phyloP scores from a whole-genome alignment of 2,797 vertebrate genomes.

The Anisognathus igniventris region DNA sequence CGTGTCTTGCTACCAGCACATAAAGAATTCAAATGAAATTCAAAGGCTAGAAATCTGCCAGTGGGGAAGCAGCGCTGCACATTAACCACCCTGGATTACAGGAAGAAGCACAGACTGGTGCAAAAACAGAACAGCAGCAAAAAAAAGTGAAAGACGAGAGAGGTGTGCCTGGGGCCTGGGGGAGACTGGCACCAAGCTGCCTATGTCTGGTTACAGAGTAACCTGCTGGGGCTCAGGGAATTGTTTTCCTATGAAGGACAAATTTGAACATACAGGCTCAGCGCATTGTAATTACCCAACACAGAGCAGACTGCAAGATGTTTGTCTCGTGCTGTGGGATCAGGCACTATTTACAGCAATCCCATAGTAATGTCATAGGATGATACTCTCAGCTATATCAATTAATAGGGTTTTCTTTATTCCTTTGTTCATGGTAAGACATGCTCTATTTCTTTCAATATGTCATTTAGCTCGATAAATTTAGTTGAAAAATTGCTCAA shows the following conservation, averaged over 20 bases:
- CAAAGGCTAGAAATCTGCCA: background rate
- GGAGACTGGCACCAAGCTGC: background rate
- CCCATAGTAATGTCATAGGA: background rate
- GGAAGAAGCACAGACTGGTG: background rate
- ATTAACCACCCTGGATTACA: background rate
- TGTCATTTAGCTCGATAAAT: background rate
- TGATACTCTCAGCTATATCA: background rate
- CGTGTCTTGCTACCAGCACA: background rate
- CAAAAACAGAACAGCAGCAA: background rate
- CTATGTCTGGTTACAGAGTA: background rate
- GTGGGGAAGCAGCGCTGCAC: fast-evolving
- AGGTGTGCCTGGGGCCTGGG: background rate
- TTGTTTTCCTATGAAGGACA: background rate
- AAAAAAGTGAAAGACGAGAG: background rate
- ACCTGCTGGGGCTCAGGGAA: background rate
- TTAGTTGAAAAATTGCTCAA: background rate
- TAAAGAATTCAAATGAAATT: background rate
- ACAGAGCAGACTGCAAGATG: background rate
- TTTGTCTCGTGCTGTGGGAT: background rate
- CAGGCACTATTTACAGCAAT: background rate
- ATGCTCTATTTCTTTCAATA: background rate
- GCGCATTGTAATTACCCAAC: background rate
- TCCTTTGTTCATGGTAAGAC: background rate
- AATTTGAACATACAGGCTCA: background rate
- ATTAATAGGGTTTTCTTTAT: background rate